These are phyloP conservation scores for Sebastolobus alascanus DNA, from an alignment of 2,797 vertebrate species.

Conservation along the genomic window DNA sequence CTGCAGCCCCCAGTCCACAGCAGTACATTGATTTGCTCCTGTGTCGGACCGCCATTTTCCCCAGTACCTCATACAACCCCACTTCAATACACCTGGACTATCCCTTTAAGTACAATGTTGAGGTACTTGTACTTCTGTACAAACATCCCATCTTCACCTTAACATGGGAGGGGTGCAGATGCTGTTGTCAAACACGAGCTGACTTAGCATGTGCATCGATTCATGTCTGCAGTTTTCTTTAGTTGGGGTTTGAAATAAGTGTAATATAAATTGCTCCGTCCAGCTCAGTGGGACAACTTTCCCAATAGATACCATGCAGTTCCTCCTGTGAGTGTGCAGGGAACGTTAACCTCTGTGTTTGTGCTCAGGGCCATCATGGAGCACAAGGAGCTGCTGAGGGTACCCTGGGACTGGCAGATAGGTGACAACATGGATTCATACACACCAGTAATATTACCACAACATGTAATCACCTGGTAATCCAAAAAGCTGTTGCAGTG, in stretches of 20 bases:
- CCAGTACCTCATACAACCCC: neutral
- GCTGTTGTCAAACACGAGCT: neutral
- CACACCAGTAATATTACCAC: neutral
- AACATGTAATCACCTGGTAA: neutral
- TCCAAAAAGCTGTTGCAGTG: neutral
- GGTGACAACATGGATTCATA: slow-evolving; percentile 82
- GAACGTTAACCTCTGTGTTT: neutral
- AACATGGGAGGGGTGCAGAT: neutral
- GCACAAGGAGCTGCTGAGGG: slow-evolving; percentile 95
- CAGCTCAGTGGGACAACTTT: neutral
- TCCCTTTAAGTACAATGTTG: neutral
- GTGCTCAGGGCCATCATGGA: slow-evolving; percentile 93
- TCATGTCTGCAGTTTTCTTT: too few relatives aligned
- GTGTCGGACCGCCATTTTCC: too few relatives aligned
- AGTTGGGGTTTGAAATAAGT: neutral
- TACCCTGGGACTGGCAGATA: slow-evolving; percentile 97
- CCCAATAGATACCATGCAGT: neutral
- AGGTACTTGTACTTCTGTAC: neutral
- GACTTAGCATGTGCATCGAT: neutral
- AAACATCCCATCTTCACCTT: neutral
- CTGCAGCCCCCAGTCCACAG: too few relatives aligned
- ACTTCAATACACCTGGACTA: neutral
- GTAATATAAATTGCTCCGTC: too few relatives aligned
- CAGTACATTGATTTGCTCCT: too few relatives aligned
- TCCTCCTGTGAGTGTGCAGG: neutral